Evolutionary conservation across 30 jellyfish, hydroid and myxozoan genomes (phyloP), one percentile per base, ranked within the genome.

Genomic region (Chrysaora quinquecirrha): DNA sequence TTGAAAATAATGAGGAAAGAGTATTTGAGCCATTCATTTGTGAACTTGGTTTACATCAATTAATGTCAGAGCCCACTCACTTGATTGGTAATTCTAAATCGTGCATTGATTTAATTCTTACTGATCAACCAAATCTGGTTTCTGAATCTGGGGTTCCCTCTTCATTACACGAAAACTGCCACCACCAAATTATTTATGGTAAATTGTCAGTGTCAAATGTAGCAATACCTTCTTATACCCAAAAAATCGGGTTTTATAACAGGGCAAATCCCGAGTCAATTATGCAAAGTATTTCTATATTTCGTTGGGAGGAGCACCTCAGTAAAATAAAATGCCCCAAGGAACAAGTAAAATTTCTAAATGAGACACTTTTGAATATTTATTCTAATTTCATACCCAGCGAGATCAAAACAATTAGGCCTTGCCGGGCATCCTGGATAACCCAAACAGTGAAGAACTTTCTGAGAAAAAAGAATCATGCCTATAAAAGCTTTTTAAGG

Each of bases 401-500:
- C n/a, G n/a, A n/a, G n/a, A n/a, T n/a, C n/a, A n/a, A n/a, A n/a
- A n/a, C n/a, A n/a, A n/a, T n/a, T n/a, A n/a, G n/a, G n/a, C n/a
- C n/a, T n/a, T n/a, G n/a, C n/a, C n/a, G n/a, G n/a, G n/a, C n/a
- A n/a, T n/a, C n/a, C n/a, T n/a, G n/a, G n/a, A n/a, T n/a, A n/a
- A n/a, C n/a, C n/a, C n/a, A n/a, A n/a, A n/a, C 72, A 4, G 72
- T 25, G 9, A 4, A 9, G n/a, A 60, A 65, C 34, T 62, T 34
- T 48, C 87, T 84, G 20, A 74, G 87, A 66, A 84, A 48, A 84
- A 54, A 64, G n/a, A n/a, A n/a, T n/a, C n/a, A n/a, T n/a, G n/a
- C n/a, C n/a, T n/a, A n/a, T n/a, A n/a, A n/a, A n/a, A 71, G 34
- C 64, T 84, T 67, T 33, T 65, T 73, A 54, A 73, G 66, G 82